A percentile compares a stretch with the other conserved stretches of the same genome.
These are phyloP conservation scores for Gadopsis bispinosus DNA, from an alignment of 2,797 vertebrate species.

Conservation along the genomic window DNA sequence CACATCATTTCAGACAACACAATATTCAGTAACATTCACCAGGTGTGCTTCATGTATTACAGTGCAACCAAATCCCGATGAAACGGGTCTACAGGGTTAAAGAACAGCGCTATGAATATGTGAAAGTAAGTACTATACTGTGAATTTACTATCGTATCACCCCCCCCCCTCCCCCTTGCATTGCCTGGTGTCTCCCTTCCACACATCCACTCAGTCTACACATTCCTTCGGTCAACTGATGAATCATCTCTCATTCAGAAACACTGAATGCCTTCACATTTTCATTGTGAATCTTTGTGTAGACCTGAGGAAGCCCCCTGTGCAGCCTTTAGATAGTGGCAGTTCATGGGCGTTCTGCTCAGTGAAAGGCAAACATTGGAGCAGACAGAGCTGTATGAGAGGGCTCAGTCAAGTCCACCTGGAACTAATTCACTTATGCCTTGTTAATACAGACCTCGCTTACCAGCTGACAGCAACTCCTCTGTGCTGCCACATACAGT, in stretches of 20 bases:
- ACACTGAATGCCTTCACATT: slow-evolving; percentile 19
- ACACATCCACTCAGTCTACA: neutral
- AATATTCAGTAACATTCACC: too few species aligned
- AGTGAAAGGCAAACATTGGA: slow-evolving; percentile 61
- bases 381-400: slow-evolving; percentile 40
- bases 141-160: too few species aligned
- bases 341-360: slow-evolving; percentile 56
- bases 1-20: too few species aligned
- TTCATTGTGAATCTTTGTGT: slow-evolving; percentile 56
- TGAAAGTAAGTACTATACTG: too few species aligned
- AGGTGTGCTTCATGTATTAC: too few species aligned
- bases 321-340: slow-evolving; percentile 61
- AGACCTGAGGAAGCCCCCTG: slow-evolving; percentile 37
- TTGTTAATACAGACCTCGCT: slow-evolving; percentile 29
- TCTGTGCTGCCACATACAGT: slow-evolving; percentile 21
- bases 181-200: neutral
- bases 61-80: too few species aligned
- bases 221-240: slow-evolving; percentile 51
- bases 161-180: neutral
- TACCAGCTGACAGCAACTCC: slow-evolving; percentile 17
- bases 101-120: too few species aligned
- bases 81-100: too few species aligned
- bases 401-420: slow-evolving; percentile 32
- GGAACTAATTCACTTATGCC: slow-evolving; percentile 43
- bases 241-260: slow-evolving; percentile 43